Conservation (phyloP, 2,888 invertebrate species). For the Hermaeophaga mercurialis region DNA sequence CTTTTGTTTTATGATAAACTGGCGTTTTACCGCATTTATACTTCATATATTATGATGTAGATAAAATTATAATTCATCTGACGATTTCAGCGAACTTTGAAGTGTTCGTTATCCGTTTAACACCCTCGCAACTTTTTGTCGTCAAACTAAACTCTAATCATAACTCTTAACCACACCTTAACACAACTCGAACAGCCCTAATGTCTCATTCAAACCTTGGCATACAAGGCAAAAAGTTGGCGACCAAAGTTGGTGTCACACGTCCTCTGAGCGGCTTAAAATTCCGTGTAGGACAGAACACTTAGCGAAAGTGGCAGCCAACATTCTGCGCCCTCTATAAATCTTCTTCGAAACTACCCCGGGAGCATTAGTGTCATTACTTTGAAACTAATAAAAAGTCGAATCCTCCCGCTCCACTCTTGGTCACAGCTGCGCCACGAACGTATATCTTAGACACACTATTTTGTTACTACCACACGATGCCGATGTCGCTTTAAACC, state of each 20-base stretch:
- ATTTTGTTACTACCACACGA: not conserved
- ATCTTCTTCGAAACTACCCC: slow-evolving; percentile 34
- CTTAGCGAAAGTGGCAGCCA: slow-evolving; percentile 31
- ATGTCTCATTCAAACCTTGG: slow-evolving; percentile 17
- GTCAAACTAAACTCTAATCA: not conserved
- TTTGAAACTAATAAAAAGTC: slow-evolving; percentile 40
- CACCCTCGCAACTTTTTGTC: not conserved
- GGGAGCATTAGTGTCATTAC: slow-evolving; percentile 36
- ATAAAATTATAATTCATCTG: slow-evolving; percentile 1
- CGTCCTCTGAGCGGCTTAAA: slow-evolving; percentile 18
- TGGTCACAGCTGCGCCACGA: slow-evolving; percentile 40
- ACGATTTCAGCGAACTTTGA: too few species aligned
- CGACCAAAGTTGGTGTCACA: not conserved
- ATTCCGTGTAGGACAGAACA: slow-evolving; percentile 25
- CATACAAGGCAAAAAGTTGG: slow-evolving; percentile 12
- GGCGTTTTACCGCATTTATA: too few species aligned
- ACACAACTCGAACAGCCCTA: slow-evolving; percentile 12
- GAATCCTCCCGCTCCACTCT: slow-evolving; percentile 24
- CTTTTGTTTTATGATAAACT: too few species aligned
- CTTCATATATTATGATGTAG: too few species aligned
- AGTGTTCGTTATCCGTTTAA: not conserved
- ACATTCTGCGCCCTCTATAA: slow-evolving; percentile 25
- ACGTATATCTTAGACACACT: slow-evolving; percentile 29
- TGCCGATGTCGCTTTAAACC: slow-evolving; percentile 2
- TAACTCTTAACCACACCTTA: slow-evolving; percentile 10